Evolutionary conservation across 2,888 invertebrate genomes (phyloP).

Genomic region (Lycocerus yunnanus): DNA sequence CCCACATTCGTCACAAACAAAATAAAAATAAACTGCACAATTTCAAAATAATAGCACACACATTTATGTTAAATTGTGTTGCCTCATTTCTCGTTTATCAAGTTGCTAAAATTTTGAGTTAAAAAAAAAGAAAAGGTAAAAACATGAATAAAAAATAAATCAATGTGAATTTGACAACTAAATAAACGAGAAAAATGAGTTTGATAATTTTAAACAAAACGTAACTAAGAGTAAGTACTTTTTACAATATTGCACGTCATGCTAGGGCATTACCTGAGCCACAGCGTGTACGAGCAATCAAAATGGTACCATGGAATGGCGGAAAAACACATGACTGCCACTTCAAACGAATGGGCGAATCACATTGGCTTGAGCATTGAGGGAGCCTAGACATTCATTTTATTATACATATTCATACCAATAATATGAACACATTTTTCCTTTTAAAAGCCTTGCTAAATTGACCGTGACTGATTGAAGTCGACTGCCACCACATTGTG

Average conservation of each 20-base stretch:
- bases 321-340: conserved; percentile 47
- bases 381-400: conserved; percentile 48
- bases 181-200: conserved; percentile 23
- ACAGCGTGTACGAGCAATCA: conserved; percentile 50
- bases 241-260: conserved; percentile 50
- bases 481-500: not conserved
- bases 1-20: not conserved
- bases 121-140: not conserved
- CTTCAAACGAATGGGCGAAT: conserved; percentile 46
- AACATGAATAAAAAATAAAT: conserved; percentile 3
- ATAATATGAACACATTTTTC: conserved; percentile 16
- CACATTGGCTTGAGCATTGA: conserved; percentile 47
- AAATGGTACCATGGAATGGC: conserved; percentile 50
- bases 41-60: not conserved
- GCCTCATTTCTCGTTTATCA: conserved; percentile 12
- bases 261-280: conserved; percentile 55
- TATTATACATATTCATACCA: conserved; percentile 46
- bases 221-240: conserved; percentile 42
- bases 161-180: not conserved
- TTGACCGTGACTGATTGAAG: not conserved
- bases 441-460: not conserved
- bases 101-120: conserved; percentile 6
- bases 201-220: conserved; percentile 42
- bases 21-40: not conserved
- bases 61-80: not conserved